These are phyloP conservation scores for Pyralis farinalis DNA, from an alignment of 2,888 invertebrate genomes.

Conservation along the genomic window DNA sequence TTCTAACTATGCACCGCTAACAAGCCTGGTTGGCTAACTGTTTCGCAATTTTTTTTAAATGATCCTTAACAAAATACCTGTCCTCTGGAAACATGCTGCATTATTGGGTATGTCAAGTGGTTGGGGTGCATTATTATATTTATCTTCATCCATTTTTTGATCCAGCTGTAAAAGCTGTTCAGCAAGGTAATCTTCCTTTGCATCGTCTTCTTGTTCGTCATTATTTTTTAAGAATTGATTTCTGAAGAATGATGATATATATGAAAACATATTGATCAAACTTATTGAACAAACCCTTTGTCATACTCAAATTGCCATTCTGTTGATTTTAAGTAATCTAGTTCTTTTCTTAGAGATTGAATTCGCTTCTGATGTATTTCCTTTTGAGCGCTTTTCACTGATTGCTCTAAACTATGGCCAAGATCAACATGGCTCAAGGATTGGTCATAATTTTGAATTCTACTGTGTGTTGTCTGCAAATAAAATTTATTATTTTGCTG, in stretches of 20 bases:
- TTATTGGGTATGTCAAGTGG: slow-evolving; percentile 32
- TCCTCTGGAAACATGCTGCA: slow-evolving; percentile 54
- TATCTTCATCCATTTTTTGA: slow-evolving; percentile 28
- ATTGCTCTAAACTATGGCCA: slow-evolving; percentile 77
- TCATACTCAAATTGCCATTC: slow-evolving; percentile 91
- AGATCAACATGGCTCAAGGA: slow-evolving; percentile 76
- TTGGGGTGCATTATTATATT: slow-evolving; percentile 11
- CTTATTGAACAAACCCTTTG: slow-evolving; percentile 82
- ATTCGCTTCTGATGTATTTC: slow-evolving; percentile 88
- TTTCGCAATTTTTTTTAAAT: no score
- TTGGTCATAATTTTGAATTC: slow-evolving; percentile 63
- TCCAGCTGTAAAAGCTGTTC: slow-evolving; percentile 64
- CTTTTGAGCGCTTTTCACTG: slow-evolving; percentile 76
- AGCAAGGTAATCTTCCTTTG: slow-evolving; percentile 55
- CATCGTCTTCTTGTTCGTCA: slow-evolving; percentile 27
- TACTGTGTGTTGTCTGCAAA: slow-evolving; percentile 49
- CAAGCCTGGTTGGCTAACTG: no score
- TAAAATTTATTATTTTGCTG: no score
- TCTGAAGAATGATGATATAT: slow-evolving; percentile 56
- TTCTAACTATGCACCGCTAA: no score
- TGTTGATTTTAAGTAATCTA: slow-evolving; percentile 88
- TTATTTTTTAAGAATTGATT: slow-evolving; percentile 42
- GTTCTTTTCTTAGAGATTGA: slow-evolving; percentile 86
- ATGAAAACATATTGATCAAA: slow-evolving; percentile 60
- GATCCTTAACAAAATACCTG: slow-evolving; percentile 47